Evolutionary conservation across 2,888 invertebrate genomes (phyloP), one percentile per base, ranked within the genome.

Genomic region (Slavum lentiscoides): DNA sequence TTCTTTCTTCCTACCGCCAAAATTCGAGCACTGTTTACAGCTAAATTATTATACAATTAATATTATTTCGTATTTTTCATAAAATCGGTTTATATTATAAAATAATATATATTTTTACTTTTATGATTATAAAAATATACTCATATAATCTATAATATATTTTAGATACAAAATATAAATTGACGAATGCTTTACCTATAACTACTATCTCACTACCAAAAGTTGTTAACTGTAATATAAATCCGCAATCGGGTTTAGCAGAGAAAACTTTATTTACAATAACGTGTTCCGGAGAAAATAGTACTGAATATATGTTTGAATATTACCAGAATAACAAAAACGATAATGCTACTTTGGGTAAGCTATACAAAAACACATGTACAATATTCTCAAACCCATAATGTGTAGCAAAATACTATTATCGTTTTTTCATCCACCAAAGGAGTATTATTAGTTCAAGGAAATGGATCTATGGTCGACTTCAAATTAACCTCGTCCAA

Each of bases 301-400:
- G 2, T 2, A 11, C 13, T 2, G 2, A 70, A 37, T 37, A 62
- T 49, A 62, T 13, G 5, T 49, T 73, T 62, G 61, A 73, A 73
- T 73, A 62, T 19, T 73, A 62, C 30, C 73, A 73, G 49, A 73
- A 61, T 19, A 62, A 62, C 49, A 73, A 73, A 49, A 61, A 73
- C 30, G 30, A 62, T 13, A 13, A 61, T 43, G 43, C 23, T 23
- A 61, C 61, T 30, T 30, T 19, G 19, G 73, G 73, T 62, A 61
- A 73, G 49, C 15, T 15, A 70, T 5, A n/a, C 9, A 49, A n/a
- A 61, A 21, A 61, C 17, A 30, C 43, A 23, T 17, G 49, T 67
- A 21, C 49, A 43, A 67, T 49, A 4, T 68, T 49, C 1, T 30
- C 30, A 4, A 30, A 30, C 1, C 30, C 30, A 30, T 30, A 30